phyloP scores from a whole-genome alignment of 1,140 invertebrate species.

The Pectinophora gossypiella region DNA sequence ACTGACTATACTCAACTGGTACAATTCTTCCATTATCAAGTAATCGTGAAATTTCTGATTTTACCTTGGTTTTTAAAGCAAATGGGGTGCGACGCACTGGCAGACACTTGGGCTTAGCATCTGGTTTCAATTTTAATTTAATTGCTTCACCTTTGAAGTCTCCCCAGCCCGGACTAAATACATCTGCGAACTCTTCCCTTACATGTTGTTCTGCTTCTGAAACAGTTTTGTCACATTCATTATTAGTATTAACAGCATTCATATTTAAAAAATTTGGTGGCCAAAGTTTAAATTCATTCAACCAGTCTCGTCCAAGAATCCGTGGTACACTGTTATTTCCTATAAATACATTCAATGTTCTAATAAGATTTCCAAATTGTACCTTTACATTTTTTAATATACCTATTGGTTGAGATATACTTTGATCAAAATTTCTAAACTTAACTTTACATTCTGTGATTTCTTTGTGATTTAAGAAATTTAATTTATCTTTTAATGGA shows the following conservation, averaged over 20 bases:
- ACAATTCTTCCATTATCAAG: background rate
- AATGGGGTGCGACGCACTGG: background rate
- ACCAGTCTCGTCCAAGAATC: background rate
- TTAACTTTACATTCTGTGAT: background rate
- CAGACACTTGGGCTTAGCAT: background rate
- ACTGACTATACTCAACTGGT: background rate
- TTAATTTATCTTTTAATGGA: background rate
- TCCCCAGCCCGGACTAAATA: conserved; percentile 6
- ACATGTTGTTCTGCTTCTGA: background rate
- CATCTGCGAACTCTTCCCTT: background rate
- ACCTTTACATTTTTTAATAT: background rate
- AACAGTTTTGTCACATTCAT: background rate
- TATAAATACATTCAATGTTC: background rate
- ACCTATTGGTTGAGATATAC: conserved; percentile 1
- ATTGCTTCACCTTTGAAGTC: conserved; percentile 6
- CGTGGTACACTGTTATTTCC: background rate
- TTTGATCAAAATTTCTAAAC: conserved; percentile 5
- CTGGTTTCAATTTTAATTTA: conserved; percentile 1
- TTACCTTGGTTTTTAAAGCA: background rate
- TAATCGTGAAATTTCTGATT: background rate
- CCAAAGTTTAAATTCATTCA: conserved; percentile 4
- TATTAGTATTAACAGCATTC: background rate
- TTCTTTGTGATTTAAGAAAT: background rate
- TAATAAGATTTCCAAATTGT: background rate
- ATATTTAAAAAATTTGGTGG: background rate